Conservation (phyloP, 2,888 invertebrate species). For the Cataglyphis altisquamis region DNA sequence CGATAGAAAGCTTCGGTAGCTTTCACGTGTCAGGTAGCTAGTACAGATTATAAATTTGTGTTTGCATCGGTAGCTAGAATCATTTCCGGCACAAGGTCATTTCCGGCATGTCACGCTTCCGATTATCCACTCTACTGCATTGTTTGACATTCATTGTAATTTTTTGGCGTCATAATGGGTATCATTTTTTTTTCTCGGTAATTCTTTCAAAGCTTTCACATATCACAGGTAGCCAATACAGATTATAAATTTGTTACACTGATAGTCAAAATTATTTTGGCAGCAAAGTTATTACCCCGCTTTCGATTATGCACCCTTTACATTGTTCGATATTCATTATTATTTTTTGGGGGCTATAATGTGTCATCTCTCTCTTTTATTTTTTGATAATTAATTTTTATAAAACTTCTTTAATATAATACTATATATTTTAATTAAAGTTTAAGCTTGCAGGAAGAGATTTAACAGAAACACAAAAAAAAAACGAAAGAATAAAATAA, state of each 20-base stretch:
- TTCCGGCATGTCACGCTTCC: conserved; percentile 27
- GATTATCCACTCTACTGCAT: neutral
- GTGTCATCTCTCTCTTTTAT: neutral
- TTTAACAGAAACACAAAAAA: neutral
- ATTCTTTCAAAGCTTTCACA: too few relatives aligned
- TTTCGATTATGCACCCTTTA: neutral
- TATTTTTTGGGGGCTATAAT: neutral
- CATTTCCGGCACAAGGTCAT: neutral
- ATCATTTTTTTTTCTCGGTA: too few relatives aligned
- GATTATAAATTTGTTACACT: conserved; percentile 66
- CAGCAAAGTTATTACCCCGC: neutral
- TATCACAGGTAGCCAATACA: neutral
- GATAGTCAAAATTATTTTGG: neutral
- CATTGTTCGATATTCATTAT: neutral
- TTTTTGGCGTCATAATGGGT: too few relatives aligned
- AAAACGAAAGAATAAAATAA: neutral
- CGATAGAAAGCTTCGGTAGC: neutral
- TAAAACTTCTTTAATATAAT: neutral
- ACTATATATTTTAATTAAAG: neutral
- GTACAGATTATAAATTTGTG: conserved; percentile 66
- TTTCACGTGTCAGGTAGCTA: neutral
- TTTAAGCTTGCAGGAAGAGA: neutral
- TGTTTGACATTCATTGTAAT: too few relatives aligned
- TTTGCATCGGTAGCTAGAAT: neutral
- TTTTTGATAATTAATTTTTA: neutral